phyloP scores from a whole-genome alignment of 1,140 invertebrate genomes.

The Drosophila nebulosa region DNA sequence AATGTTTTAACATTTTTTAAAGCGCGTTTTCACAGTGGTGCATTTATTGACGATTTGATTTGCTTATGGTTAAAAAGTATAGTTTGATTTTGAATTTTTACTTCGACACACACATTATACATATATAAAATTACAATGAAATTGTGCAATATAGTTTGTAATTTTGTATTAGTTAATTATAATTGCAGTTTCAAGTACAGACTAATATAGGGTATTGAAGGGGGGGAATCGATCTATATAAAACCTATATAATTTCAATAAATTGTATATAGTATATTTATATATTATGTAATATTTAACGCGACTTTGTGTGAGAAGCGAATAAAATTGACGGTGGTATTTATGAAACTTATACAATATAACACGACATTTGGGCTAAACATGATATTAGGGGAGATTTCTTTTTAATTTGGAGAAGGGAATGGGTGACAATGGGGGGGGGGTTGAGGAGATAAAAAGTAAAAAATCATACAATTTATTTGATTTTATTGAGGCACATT shows the following conservation, averaged over 20 bases:
- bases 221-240: conserved; percentile 41
- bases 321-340: conserved; percentile 77
- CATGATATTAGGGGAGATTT: conserved; percentile 17
- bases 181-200: conserved; percentile 35
- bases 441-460: conserved; percentile 3
- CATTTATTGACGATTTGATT: conserved; percentile 24
- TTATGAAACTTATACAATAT: conserved; percentile 71
- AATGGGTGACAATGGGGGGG: conserved; percentile 14
- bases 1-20: conserved; percentile 49
- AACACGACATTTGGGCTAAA: conserved; percentile 55
- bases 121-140: conserved; percentile 60
- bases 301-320: conserved; percentile 73
- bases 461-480: conserved; percentile 38
- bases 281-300: conserved; percentile 44
- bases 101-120: conserved; percentile 34
- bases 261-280: conserved; percentile 41
- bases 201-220: conserved; percentile 24
- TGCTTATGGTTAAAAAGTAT: conserved; percentile 5
- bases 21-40: conserved; percentile 33
- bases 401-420: neutral
- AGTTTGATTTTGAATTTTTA: conserved; percentile 5
- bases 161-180: conserved; percentile 19
- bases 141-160: conserved; percentile 28
- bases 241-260: conserved; percentile 54
- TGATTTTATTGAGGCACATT: conserved; percentile 71